A percentile compares a stretch with the other conserved stretches of the same genome.
phyloP scores from a whole-genome alignment of 2,888 invertebrate genomes.

The Pyrocoelia pectoralis region DNA sequence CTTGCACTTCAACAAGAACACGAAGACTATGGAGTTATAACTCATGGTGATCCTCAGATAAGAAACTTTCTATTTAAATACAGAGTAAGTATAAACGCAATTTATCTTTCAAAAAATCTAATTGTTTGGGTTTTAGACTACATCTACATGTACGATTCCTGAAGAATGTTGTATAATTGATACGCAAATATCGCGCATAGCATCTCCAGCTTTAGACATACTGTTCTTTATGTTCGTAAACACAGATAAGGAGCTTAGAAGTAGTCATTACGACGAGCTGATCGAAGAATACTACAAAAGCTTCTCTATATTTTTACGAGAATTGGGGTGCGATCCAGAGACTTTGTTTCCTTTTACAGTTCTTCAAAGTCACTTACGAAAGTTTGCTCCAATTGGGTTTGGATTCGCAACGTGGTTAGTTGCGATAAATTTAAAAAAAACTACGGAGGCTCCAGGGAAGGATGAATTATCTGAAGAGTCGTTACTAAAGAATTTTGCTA shows the following conservation, averaged over 20 bases:
- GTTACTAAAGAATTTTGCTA: no score
- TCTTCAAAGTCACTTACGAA: conserved; percentile 45
- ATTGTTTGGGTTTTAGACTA: no score
- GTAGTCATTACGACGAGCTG: conserved; percentile 46
- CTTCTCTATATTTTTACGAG: conserved; percentile 40
- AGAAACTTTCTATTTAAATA: neutral
- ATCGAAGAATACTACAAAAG: conserved; percentile 49
- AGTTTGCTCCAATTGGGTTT: neutral
- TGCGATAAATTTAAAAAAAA: no score
- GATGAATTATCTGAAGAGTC: no score
- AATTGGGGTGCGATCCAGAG: conserved; percentile 45
- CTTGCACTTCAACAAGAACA: no score
- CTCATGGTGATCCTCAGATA: neutral
- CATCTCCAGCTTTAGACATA: conserved; percentile 48
- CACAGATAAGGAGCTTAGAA: conserved; percentile 45
- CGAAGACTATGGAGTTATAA: neutral
- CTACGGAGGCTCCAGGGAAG: no score
- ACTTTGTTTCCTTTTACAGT: conserved; percentile 47
- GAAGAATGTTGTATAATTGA: conserved; percentile 37
- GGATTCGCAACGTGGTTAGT: no score
- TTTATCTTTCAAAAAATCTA: no score
- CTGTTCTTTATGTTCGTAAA: conserved; percentile 49
- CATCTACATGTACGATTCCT: neutral
- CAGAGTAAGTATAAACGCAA: neutral
- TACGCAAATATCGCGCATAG: conserved; percentile 39